Conservation (phyloP, 2,113 vertebrate species). For the Xenotilapia leptura region DNA sequence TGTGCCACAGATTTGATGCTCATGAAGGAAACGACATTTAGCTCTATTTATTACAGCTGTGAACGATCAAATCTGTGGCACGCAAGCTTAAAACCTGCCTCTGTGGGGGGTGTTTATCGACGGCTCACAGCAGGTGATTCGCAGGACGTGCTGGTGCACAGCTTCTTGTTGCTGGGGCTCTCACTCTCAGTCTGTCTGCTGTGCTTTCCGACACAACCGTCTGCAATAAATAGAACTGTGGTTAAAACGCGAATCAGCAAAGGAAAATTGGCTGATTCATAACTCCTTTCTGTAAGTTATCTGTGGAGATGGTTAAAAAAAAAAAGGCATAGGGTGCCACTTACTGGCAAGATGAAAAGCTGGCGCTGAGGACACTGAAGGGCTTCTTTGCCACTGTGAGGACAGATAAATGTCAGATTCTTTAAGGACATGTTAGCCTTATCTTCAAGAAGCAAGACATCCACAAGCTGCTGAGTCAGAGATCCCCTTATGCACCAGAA, state of each 20-base stretch:
- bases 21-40: not conserved
- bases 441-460: not conserved
- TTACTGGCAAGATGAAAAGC: slow-evolving; percentile 72
- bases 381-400: slow-evolving; percentile 81
- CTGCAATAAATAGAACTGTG: slow-evolving; percentile 14
- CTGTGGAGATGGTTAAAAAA: not conserved
- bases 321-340: slow-evolving; percentile 13
- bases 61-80: not conserved
- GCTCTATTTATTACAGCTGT: not conserved
- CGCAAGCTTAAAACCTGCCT: not conserved
- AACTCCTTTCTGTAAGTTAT: not conserved
- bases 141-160: not conserved
- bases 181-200: slow-evolving; percentile 12
- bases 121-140: not conserved
- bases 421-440: not conserved
- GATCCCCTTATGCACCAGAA: not conserved
- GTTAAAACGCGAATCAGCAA: not conserved
- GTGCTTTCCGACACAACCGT: slow-evolving; percentile 59
- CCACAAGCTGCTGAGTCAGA: not conserved
- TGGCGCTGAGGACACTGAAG: slow-evolving; percentile 26
- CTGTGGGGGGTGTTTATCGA: not conserved
- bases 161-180: slow-evolving; percentile 51
- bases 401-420: slow-evolving; percentile 19
- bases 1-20: not conserved
- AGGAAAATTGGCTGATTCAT: not conserved